Percentiles rank a stretch among this genome's conserved stretches.
These are phyloP conservation scores for Artemia sinica DNA, from an alignment of 2,888 invertebrate genomes.

Conservation along the genomic window DNA sequence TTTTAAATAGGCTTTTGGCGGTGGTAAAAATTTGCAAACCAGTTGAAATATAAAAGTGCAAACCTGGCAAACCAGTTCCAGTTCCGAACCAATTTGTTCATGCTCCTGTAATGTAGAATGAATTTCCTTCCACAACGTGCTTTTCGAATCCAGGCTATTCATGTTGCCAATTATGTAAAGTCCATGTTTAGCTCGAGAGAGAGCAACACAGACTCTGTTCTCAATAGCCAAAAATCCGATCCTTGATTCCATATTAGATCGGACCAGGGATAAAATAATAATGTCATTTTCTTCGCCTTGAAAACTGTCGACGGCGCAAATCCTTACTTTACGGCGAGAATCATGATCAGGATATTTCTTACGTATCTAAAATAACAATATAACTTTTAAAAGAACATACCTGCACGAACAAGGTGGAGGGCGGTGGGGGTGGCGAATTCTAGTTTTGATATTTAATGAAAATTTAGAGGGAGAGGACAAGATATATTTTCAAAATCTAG, in stretches of 20 bases:
- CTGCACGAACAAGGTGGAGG: too few relatives aligned
- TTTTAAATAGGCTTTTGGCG: too few relatives aligned
- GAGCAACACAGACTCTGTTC: conserved; percentile 57
- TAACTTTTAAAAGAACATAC: background rate
- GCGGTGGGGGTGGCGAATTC: too few relatives aligned
- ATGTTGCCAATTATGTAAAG: conserved; percentile 57
- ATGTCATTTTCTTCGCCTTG: conserved; percentile 66
- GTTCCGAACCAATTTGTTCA: conserved; percentile 24
- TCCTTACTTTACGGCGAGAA: conserved; percentile 38
- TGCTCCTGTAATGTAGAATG: conserved; percentile 24
- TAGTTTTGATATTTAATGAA: too few relatives aligned
- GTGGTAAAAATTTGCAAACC: too few relatives aligned
- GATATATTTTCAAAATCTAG: too few relatives aligned
- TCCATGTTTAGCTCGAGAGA: conserved; percentile 52
- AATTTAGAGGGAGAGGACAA: too few relatives aligned
- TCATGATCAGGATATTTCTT: conserved; percentile 25
- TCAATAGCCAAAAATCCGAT: conserved; percentile 51
- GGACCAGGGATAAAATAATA: conserved; percentile 56
- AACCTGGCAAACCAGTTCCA: conserved; percentile 26
- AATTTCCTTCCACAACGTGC: conserved; percentile 28
- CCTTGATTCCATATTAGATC: conserved; percentile 47
- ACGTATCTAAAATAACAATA: conserved; percentile 27
- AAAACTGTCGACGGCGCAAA: conserved; percentile 55
- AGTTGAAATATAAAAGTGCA: too few relatives aligned
- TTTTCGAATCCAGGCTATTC: conserved; percentile 26